Evolutionary conservation across 1,140 invertebrate genomes (phyloP).

Genomic region (Tetramorium alpestre): DNA sequence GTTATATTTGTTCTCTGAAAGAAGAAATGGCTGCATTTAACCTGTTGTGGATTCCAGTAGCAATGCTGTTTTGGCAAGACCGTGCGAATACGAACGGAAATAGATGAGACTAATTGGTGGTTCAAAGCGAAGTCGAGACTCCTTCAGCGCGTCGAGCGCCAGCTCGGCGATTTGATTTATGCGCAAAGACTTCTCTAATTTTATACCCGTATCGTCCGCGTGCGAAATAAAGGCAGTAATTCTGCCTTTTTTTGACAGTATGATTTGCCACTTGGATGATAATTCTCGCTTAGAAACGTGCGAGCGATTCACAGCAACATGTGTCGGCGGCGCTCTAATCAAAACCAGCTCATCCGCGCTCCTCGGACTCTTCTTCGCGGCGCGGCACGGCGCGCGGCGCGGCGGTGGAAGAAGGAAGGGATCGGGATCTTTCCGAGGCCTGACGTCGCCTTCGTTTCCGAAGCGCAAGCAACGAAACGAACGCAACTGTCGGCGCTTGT

Average conservation of each 20-base stretch:
- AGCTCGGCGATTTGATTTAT: slow-evolving; percentile 25
- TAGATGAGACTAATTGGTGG: slow-evolving; percentile 50
- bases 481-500: slow-evolving; percentile 38
- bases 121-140: slow-evolving; percentile 28
- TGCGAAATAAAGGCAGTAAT: not conserved
- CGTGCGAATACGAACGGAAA: slow-evolving; percentile 13
- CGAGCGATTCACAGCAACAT: slow-evolving; percentile 1
- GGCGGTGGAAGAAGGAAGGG: not conserved
- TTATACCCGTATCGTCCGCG: not conserved
- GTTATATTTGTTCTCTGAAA: too few species aligned
- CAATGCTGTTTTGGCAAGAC: slow-evolving; percentile 32
- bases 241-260: not conserved
- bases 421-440: slow-evolving; percentile 12
- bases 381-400: too few species aligned
- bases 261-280: slow-evolving; percentile 10
- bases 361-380: not conserved
- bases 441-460: slow-evolving; percentile 5
- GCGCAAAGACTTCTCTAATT: not conserved
- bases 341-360: not conserved
- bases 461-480: slow-evolving; percentile 27
- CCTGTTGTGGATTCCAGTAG: not conserved
- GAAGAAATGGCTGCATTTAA: too few species aligned
- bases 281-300: slow-evolving; percentile 15
- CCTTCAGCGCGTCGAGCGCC: slow-evolving; percentile 9
- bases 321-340: slow-evolving; percentile 38